These are phyloP conservation scores for Clanis bilineata DNA, from an alignment of 2,888 invertebrate species.

Conservation along the genomic window DNA sequence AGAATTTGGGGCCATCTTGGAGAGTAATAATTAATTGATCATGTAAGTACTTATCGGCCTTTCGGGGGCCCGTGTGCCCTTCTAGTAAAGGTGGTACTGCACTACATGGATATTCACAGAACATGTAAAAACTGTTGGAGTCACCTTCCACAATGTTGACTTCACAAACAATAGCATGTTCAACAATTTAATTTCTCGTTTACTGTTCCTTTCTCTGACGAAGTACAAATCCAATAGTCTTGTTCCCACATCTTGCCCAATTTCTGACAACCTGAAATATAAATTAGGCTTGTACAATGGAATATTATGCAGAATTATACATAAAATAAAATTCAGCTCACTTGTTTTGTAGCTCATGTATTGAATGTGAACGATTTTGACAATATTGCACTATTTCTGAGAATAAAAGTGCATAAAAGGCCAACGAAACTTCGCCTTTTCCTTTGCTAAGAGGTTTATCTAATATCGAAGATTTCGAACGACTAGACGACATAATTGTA, in stretches of 20 bases:
- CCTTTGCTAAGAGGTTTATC: conserved; percentile 96
- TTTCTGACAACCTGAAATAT: conserved; percentile 90
- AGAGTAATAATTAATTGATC: too few relatives aligned
- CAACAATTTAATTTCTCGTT: conserved; percentile 96
- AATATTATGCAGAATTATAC: too few relatives aligned
- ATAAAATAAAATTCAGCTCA: conserved; percentile 63
- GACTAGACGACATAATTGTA: conserved; percentile 69
- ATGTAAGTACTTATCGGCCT: too few relatives aligned
- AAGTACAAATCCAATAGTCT: conserved; percentile 96
- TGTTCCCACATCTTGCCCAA: conserved; percentile 97
- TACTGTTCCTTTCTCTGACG: conserved; percentile 95
- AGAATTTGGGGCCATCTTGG: too few relatives aligned
- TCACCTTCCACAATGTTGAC: conserved; percentile 97
- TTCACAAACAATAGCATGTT: conserved; percentile 98
- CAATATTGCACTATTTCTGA: conserved; percentile 99
- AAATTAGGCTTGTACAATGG: background rate
- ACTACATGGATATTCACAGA: too few relatives aligned
- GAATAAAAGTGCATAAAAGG: conserved; percentile 96
- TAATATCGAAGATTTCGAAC: conserved; percentile 89
- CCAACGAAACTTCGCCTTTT: conserved; percentile 94
- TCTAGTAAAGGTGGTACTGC: too few relatives aligned
- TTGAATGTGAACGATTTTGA: conserved; percentile 96
- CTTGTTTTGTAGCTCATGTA: conserved; percentile 97
- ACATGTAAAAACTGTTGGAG: too few relatives aligned
- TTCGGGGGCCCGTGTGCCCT: too few relatives aligned